Percentiles rank a stretch among this genome's conserved stretches.
These are phyloP conservation scores for Odontocolon sp. DNA, from an alignment of 2,888 invertebrate genomes.

Conservation along the genomic window DNA sequence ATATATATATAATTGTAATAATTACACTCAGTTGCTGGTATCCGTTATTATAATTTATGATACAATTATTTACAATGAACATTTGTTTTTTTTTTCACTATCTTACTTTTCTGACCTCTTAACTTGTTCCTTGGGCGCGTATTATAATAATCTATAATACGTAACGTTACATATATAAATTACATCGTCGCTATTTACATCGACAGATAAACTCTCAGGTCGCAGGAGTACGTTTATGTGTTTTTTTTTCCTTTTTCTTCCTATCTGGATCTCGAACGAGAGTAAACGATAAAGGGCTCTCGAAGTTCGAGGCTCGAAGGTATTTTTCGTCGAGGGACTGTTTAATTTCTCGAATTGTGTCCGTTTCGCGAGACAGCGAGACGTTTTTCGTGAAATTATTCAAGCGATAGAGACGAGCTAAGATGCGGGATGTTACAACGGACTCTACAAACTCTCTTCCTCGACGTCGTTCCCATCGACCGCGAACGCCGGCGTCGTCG, in stretches of 20 bases:
- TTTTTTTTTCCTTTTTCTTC: constrained; percentile 20
- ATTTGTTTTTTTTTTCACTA: constrained; percentile 24
- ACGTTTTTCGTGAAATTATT: constrained; percentile 54
- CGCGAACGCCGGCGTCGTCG: constrained; percentile 51
- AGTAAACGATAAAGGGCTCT: constrained; percentile 19
- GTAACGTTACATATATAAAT: constrained; percentile 75
- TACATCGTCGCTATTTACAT: constrained; percentile 75
- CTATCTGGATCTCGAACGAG: constrained; percentile 41
- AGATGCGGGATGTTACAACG: constrained; percentile 46
- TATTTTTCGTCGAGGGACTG: constrained; percentile 8
- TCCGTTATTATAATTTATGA: constrained; percentile 63
- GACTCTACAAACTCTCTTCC: constrained; percentile 51
- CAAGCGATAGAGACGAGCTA: constrained; percentile 47
- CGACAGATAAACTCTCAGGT: constrained; percentile 66
- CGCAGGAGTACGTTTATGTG: constrained; percentile 57
- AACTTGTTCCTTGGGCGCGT: constrained; percentile 64
- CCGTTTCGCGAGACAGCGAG: constrained; percentile 49
- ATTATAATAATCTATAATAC: constrained; percentile 74
- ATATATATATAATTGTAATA: constrained; percentile 72
- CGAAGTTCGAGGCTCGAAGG: neutral
- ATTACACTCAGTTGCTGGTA: constrained; percentile 78
- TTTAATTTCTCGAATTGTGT: constrained; percentile 44
- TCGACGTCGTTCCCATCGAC: constrained; percentile 46
- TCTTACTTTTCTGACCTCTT: constrained; percentile 30
- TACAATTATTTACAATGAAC: constrained; percentile 63